These are phyloP conservation scores for Temnopleurus reevesii DNA, from an alignment of 53 echinoderm and acorn worm genomes.

Conservation along the genomic window DNA sequence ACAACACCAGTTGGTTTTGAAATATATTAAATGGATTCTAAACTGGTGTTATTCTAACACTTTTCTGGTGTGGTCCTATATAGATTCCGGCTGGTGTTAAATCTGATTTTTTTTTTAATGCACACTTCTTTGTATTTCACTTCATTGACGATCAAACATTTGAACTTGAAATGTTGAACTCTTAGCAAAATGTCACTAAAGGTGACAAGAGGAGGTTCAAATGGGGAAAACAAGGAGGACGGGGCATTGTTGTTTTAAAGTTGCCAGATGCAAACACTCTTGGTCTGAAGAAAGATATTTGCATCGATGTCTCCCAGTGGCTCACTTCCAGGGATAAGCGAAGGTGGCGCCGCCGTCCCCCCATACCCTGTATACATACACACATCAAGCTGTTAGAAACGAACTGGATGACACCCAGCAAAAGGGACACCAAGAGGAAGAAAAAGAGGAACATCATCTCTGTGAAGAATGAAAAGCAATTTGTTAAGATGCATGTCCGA, in stretches of 20 bases:
- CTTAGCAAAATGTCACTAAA: background rate
- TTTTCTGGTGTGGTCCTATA: too few relatives aligned
- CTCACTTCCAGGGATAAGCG: slow-evolving; percentile 4
- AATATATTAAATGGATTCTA: too few relatives aligned
- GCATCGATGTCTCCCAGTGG: slow-evolving; percentile 1
- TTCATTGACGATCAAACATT: too few relatives aligned
- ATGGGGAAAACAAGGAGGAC: background rate
- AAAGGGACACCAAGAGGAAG: slow-evolving; percentile 19
- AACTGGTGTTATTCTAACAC: too few relatives aligned
- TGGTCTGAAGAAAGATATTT: background rate
- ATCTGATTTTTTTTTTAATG: too few relatives aligned
- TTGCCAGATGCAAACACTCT: background rate
- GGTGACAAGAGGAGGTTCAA: background rate
- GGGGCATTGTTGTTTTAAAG: background rate
- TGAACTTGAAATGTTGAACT: background rate
- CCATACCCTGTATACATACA: background rate
- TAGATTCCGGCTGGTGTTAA: too few relatives aligned
- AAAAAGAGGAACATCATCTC: slow-evolving; percentile 24
- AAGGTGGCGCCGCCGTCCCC: slow-evolving; percentile 28
- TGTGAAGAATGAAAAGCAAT: slow-evolving; percentile 47
- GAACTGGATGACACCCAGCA: background rate
- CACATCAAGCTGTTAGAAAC: slow-evolving; percentile 17
- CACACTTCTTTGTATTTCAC: too few relatives aligned
- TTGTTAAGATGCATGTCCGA: slow-evolving; percentile 46
- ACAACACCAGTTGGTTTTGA: too few relatives aligned